Evolutionary conservation across 2,797 vertebrate genomes (phyloP), one percentile per base, ranked within the genome.

Genomic region (Eidolon dupreanum): DNA sequence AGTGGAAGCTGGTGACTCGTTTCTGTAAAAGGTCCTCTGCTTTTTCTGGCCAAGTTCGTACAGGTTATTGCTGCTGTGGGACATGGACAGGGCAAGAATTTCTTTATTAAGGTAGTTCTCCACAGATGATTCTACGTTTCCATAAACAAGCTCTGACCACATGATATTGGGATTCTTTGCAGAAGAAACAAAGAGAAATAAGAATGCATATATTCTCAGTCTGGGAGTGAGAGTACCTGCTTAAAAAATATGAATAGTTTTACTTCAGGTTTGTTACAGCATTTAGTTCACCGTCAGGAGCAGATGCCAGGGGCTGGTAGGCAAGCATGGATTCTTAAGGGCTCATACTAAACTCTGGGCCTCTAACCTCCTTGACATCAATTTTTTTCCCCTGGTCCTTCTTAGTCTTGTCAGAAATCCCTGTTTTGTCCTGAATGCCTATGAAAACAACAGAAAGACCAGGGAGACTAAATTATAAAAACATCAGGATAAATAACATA

Each of bases 1-100:
- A 74, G 17, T 51, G 24, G 81, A 88, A 68, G 38, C 38, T 85
- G 36, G 8, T 95, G 73, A 91, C 71, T 90, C 86, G 57, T 70
- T 93, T 93, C 78, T 89, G 16, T 89, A 85, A 89, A 82, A 78
- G 11, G 22, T 53, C 77, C 61, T 89, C 33, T 79, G 24, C 24
- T 61, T 94, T 85, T 85, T 73, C 26, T 49, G 57, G 33, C 38
- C 31, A 96, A 74, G 17, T 85, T 59, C 68, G 66, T 26, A 66
- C 78, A 46, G 1, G 0, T 85, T 88, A 65, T 79, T 75, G 41
- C 53, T 46, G 13, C 8, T 26, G 15, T 65, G 53, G 63, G 63
- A 77, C 33, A 74, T 55, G 43, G 49, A 66, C 6, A 61, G 70
- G n/a, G 33, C 24, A 49, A 71, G 28, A 41, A 73, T 87, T 61